These are phyloP conservation scores for Garra rufa DNA, from an alignment of 2,113 vertebrate species.

Conservation along the genomic window DNA sequence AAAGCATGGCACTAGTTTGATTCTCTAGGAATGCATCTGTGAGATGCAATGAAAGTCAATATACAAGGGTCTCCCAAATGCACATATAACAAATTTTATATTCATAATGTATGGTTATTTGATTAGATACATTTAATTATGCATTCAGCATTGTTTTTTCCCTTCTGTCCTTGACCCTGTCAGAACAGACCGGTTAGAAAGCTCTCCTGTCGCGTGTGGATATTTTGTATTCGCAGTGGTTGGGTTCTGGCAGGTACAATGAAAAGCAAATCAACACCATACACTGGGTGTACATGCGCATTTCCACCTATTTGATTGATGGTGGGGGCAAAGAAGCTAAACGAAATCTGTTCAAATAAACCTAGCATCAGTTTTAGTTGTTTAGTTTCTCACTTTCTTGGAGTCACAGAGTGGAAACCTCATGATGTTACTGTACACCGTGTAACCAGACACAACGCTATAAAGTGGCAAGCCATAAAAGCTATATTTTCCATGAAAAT, in stretches of 20 bases:
- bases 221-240: neutral
- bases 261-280: conserved; percentile 11
- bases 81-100: neutral
- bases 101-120: too few species aligned
- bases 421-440: neutral
- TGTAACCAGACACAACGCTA: neutral
- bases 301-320: neutral
- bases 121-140: neutral
- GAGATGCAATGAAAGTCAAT: neutral
- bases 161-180: neutral
- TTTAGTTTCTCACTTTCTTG: neutral
- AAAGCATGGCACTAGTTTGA: neutral
- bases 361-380: conserved; percentile 15
- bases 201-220: neutral
- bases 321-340: conserved; percentile 20
- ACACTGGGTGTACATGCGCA: neutral
- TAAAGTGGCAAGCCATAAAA: neutral
- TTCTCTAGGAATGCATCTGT: neutral
- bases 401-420: neutral
- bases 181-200: neutral
- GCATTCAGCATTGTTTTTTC: neutral
- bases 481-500: neutral
- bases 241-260: neutral
- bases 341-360: conserved; percentile 1
- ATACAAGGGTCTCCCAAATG: neutral